Percentiles rank a stretch among this genome's conserved stretches.
Conservation (phyloP, 2,113 vertebrate genomes). For the Mesocricetus auratus region DNA sequence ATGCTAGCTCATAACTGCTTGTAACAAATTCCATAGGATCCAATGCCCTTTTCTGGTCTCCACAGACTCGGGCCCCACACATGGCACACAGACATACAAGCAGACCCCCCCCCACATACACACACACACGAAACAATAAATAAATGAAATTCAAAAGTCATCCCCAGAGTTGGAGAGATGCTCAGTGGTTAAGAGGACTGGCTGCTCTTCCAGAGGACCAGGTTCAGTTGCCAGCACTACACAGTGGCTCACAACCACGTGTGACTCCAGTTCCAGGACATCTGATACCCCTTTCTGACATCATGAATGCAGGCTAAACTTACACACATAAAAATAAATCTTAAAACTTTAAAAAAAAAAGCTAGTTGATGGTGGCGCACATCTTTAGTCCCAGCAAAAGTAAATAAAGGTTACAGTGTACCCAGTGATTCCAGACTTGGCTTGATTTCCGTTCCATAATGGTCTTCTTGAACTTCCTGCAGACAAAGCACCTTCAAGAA, state of each 20-base stretch:
- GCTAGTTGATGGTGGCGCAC: neutral
- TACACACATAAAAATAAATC: neutral
- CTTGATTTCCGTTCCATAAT: slow-evolving; percentile 94
- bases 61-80: neutral
- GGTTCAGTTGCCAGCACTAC: neutral
- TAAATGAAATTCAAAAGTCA: neutral
- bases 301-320: neutral
- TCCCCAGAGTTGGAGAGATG: neutral
- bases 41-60: neutral
- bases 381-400: neutral
- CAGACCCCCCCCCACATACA: no score
- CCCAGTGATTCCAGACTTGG: slow-evolving; percentile 93
- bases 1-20: neutral
- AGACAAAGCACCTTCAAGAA: slow-evolving; percentile 94
- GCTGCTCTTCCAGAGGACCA: neutral
- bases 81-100: neutral
- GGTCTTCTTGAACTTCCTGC: slow-evolving; percentile 98
- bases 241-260: neutral
- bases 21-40: no score
- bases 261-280: neutral
- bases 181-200: neutral
- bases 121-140: neutral
- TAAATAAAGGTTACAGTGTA: slow-evolving; percentile 81
- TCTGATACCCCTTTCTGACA: neutral
- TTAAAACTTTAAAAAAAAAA: neutral